Conservation (phyloP, 2,797 vertebrate genomes). For the Acanthiza pusilla region DNA sequence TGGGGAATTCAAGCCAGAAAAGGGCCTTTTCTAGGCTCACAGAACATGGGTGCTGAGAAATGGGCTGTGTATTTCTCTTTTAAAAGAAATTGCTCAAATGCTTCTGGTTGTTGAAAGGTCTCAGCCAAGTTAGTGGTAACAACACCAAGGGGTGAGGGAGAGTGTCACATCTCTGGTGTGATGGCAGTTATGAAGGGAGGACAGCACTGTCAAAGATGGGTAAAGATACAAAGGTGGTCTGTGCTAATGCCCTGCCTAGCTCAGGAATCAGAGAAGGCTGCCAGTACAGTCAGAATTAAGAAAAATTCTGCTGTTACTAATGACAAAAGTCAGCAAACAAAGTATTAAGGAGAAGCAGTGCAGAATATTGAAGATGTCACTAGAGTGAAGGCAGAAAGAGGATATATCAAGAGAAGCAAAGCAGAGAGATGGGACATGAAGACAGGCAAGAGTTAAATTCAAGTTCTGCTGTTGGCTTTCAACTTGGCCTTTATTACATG, state of each 20-base stretch:
- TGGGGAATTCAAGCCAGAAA: constrained; percentile 45
- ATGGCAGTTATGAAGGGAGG: background rate
- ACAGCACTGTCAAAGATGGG: background rate
- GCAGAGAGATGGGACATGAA: background rate
- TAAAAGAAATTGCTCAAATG: background rate
- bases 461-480: background rate
- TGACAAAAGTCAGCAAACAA: background rate
- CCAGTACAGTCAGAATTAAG: background rate
- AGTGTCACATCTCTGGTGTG: background rate
- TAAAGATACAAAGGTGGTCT: background rate
- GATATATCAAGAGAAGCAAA: background rate
- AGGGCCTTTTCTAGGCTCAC: background rate
- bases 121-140: background rate
- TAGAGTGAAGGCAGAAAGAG: background rate
- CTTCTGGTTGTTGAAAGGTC: background rate
- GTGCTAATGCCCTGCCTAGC: background rate
- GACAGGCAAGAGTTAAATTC: background rate
- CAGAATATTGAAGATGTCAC: background rate
- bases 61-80: background rate
- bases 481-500: background rate
- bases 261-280: background rate
- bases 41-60: background rate
- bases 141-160: background rate
- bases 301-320: background rate
- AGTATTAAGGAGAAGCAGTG: background rate